phyloP scores from a whole-genome alignment of 30 jellyfish, hydroid and myxozoan genomes.

The Turritopsis dohrnii region DNA sequence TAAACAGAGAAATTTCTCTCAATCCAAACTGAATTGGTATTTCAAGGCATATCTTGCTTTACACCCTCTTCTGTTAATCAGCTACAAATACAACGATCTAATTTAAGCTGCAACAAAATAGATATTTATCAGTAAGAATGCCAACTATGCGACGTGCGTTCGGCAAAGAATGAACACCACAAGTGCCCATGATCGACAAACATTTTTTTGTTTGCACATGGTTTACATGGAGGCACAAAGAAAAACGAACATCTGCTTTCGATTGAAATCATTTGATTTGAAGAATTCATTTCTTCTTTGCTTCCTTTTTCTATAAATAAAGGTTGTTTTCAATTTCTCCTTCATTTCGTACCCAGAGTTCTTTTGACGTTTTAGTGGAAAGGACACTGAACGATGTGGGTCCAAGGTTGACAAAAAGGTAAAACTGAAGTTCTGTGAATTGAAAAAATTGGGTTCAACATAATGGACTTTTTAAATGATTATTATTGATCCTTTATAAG shows the following conservation, averaged over 20 bases:
- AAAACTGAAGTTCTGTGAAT: neutral
- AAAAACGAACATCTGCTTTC: neutral
- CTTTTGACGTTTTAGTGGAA: neutral
- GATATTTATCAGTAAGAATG: no score
- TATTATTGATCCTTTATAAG: no score
- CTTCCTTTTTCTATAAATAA: neutral
- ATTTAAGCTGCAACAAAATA: no score
- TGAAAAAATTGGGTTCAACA: neutral
- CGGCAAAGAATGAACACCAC: neutral
- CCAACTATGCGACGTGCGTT: no score
- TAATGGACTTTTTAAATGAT: neutral
- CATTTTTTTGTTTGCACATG: neutral
- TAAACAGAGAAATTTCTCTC: no score
- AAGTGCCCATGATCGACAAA: neutral
- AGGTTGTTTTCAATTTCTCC: neutral
- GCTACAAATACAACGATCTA: no score
- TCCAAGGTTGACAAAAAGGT: neutral
- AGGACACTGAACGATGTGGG: neutral
- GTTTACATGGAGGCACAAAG: neutral
- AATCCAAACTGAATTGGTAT: no score
- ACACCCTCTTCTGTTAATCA: no score
- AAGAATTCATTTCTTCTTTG: neutral
- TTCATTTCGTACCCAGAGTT: neutral
- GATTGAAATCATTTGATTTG: neutral
- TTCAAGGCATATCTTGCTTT: no score